Base-by-base conservation (phyloP, 2,113 vertebrate species). In the Rhizomys pruinosus region DNA sequence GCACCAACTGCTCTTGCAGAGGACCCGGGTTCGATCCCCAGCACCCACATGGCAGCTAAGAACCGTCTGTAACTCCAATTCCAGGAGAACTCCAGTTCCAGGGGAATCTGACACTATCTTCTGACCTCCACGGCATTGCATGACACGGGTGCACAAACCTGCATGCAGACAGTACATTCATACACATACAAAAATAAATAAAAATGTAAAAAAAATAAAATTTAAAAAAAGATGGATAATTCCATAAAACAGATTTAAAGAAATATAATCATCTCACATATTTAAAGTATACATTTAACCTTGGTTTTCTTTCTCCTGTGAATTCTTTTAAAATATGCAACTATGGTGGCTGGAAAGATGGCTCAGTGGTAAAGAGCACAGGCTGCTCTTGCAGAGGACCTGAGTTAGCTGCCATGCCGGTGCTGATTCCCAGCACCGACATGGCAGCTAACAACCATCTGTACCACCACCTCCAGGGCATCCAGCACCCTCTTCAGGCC, bases 201-300 rank as follows among this genome's bases (percentile, higher is more conserved):
- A n/a, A n/a, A n/a, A n/a, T n/a, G n/a, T n/a, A n/a, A n/a, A n/a
- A n/a, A n/a, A n/a, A n/a, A n/a, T n/a, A n/a, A n/a, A n/a, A n/a
- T n/a, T n/a, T n/a, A n/a, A n/a, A n/a, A 61, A 92, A 81, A 86
- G 32, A 72, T 42, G 29, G 9, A 37, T 82, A n/a, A 3, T 32
- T 84, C 82, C 32, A 63, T 78, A 90, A 74, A 57, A 90, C 81
- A 87, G 27, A 84, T 37, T 89, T 86, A 72, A 86, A 78, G 23
- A 82, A 93, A 89, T 69, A 59, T 63, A 92, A 93, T 85, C 84
- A 55, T 94, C 16, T 86, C 72, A 89, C 9, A 47, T 84, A 93
- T 37, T 82, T 77, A 69, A 84, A 69, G 4, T 80, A 52, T 57
- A 73, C n/a, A 39, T 78, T 78, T 80, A 92, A 92, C 29, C 7